These are phyloP conservation scores for Coracias cyanogaster DNA, from an alignment of 2,797 vertebrate genomes.

Conservation along the genomic window DNA sequence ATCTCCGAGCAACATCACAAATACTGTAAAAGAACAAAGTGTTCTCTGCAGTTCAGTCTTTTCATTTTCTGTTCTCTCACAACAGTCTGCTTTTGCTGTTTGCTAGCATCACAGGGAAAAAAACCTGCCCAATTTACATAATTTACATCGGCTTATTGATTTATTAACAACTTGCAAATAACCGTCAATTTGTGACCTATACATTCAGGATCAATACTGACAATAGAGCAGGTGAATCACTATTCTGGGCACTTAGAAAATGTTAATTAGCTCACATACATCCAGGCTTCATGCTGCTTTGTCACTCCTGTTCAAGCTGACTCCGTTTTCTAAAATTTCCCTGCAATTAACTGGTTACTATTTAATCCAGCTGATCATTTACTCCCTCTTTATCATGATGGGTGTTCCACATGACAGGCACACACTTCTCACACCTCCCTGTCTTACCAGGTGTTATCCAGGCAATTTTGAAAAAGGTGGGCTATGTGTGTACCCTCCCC, in stretches of 20 bases:
- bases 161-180: not conserved
- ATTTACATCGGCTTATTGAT: not conserved
- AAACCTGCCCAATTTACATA: not conserved
- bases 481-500: too few species aligned
- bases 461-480: not conserved
- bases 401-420: rapidly evolving
- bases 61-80: not conserved
- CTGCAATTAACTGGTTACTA: not conserved
- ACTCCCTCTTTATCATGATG: not conserved
- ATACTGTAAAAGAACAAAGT: not conserved
- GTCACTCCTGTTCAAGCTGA: not conserved
- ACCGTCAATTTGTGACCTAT: not conserved
- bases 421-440: rapidly evolving
- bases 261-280: rapidly evolving
- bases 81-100: not conserved
- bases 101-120: not conserved
- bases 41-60: not conserved
- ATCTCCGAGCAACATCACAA: not conserved
- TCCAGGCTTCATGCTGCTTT: rapidly evolving
- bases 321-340: not conserved
- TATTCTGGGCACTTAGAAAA: not conserved
- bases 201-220: not conserved
- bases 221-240: rapidly evolving
- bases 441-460: not conserved
- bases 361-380: not conserved